phyloP scores from a whole-genome alignment of 1,140 invertebrate species.

The Calephelis virginiensis region DNA sequence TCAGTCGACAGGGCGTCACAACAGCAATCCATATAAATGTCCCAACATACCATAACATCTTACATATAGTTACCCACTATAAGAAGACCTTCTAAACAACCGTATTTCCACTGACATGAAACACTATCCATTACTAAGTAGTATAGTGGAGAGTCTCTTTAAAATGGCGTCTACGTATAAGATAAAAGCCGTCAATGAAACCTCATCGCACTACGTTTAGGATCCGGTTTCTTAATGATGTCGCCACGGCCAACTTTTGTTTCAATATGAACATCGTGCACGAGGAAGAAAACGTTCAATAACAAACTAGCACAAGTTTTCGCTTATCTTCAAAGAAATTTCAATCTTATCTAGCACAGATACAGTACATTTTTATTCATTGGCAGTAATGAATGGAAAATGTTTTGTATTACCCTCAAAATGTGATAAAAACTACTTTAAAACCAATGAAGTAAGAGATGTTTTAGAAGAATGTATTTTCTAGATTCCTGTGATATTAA shows the following conservation, averaged over 20 bases:
- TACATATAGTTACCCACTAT: conserved; percentile 19
- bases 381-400: not conserved
- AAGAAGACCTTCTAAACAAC: conserved; percentile 20
- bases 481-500: conserved; percentile 22
- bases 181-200: conserved; percentile 53
- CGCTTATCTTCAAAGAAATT: conserved; percentile 10
- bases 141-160: conserved; percentile 21
- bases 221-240: conserved; percentile 61
- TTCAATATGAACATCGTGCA: conserved; percentile 50
- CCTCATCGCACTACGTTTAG: conserved; percentile 39
- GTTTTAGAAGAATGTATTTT: conserved; percentile 16
- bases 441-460: not conserved
- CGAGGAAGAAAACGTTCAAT: conserved; percentile 31
- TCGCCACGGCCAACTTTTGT: conserved; percentile 61
- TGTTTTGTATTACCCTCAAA: not conserved
- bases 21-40: conserved; percentile 32
- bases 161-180: conserved; percentile 23
- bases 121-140: conserved; percentile 15
- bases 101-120: conserved; percentile 6
- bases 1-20: conserved; percentile 36
- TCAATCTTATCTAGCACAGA: conserved; percentile 1
- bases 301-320: not conserved
- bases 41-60: conserved; percentile 32
- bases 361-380: conserved; percentile 19
- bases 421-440: not conserved